These are phyloP conservation scores for Peromyscus maniculatus DNA, from an alignment of 2,113 vertebrate species.

Conservation along the genomic window DNA sequence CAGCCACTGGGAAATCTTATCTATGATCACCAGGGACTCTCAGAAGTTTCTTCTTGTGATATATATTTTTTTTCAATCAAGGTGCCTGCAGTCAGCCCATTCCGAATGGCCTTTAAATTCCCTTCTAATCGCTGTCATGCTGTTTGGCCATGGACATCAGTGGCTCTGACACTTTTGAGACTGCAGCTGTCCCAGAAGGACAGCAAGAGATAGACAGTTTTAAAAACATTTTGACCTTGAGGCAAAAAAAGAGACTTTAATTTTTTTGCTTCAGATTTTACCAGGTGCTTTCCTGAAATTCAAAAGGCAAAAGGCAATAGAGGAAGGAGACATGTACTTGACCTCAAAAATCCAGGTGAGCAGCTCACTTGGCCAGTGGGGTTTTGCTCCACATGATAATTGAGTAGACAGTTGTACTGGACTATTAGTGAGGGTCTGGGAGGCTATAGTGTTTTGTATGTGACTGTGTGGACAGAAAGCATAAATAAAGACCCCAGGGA, in stretches of 20 bases:
- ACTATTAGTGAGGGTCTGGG: not conserved
- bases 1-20: constrained; percentile 15
- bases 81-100: not conserved
- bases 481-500: not conserved
- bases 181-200: constrained; percentile 53
- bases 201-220: constrained; percentile 42
- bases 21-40: not conserved
- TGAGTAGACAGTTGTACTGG: not conserved
- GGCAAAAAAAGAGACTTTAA: constrained; percentile 7
- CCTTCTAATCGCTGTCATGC: constrained; percentile 43
- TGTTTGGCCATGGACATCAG: constrained; percentile 15
- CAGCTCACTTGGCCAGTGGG: not conserved
- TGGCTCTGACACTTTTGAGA: constrained; percentile 43
- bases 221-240: constrained; percentile 51
- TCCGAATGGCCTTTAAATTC: constrained; percentile 30
- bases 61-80: not conserved
- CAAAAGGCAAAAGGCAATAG: constrained; percentile 7
- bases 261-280: constrained; percentile 3
- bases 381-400: not conserved
- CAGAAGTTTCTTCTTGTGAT: not conserved
- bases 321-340: not conserved
- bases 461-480: not conserved
- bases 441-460: not conserved
- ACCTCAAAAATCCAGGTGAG: not conserved
- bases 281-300: constrained; percentile 15